Conservation (phyloP, 1,140 invertebrate genomes). For the Lordiphosa mommai region DNA sequence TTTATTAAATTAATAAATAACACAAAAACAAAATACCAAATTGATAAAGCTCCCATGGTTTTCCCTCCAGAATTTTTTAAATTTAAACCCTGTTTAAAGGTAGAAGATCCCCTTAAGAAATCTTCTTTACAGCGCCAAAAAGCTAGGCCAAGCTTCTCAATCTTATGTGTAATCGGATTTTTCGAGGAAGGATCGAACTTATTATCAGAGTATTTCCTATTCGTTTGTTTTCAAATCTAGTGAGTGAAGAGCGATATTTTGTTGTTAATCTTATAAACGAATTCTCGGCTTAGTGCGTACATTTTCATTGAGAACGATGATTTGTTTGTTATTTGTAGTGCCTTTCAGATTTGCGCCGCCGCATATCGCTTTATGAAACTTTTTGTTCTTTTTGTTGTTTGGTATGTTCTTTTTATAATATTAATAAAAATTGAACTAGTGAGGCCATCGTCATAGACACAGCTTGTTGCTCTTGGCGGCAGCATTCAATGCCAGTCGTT, state of each 20-base stretch:
- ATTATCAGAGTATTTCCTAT: neutral
- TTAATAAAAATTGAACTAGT: slow-evolving; percentile 64
- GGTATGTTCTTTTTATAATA: slow-evolving; percentile 38
- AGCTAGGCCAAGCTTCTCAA: too few relatives aligned
- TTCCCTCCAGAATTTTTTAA: too few relatives aligned
- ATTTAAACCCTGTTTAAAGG: too few relatives aligned
- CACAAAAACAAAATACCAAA: too few relatives aligned
- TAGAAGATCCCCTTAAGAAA: too few relatives aligned
- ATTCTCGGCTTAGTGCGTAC: slow-evolving; percentile 48
- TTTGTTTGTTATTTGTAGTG: slow-evolving; percentile 64
- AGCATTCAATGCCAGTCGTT: slow-evolving; percentile 72
- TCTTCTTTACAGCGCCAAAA: too few relatives aligned
- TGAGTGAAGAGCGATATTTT: slow-evolving; percentile 10
- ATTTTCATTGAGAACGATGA: slow-evolving; percentile 73
- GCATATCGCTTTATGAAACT: slow-evolving; percentile 60
- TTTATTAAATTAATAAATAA: too few relatives aligned
- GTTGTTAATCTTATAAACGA: slow-evolving; percentile 59
- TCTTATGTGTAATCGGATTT: too few relatives aligned
- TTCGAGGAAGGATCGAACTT: too few relatives aligned
- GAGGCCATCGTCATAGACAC: slow-evolving; percentile 49
- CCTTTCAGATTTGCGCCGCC: slow-evolving; percentile 47
- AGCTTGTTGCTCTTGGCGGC: slow-evolving; percentile 72
- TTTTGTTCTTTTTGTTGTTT: slow-evolving; percentile 44
- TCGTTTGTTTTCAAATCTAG: neutral
- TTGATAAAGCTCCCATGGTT: too few relatives aligned